Evolutionary conservation across 2,797 vertebrate genomes (phyloP).

Genomic region (Sebastes cheni): DNA sequence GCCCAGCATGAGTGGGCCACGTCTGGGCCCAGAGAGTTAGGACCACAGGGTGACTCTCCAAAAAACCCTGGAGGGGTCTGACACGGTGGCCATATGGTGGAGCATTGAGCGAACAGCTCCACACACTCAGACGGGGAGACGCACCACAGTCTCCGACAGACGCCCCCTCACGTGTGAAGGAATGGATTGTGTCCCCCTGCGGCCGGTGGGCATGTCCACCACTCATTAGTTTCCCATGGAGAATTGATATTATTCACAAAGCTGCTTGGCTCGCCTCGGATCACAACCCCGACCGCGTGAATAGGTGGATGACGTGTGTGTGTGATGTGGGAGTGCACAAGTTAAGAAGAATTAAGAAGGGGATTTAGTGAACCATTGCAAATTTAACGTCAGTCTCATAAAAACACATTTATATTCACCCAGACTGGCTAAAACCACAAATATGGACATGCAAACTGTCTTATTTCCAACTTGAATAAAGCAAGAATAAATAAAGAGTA

Average conservation of each 20-base stretch:
- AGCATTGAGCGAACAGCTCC: slow-evolving; percentile 46
- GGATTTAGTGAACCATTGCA: slow-evolving; percentile 37
- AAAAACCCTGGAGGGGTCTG: slow-evolving; percentile 46
- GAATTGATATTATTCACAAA: slow-evolving; percentile 76
- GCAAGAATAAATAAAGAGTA: neutral
- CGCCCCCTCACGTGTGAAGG: slow-evolving; percentile 56
- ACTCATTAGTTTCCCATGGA: slow-evolving; percentile 76
- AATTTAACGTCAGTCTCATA: slow-evolving; percentile 36
- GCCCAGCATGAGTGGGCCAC: slow-evolving; percentile 45
- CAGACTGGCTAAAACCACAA: neutral
- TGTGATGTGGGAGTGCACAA: slow-evolving; percentile 9
- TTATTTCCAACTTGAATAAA: neutral
- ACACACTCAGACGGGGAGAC: slow-evolving; percentile 44
- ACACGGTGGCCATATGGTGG: slow-evolving; percentile 67
- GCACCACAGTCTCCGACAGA: slow-evolving; percentile 55
- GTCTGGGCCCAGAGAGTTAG: slow-evolving; percentile 55
- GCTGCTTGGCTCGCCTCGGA: slow-evolving; percentile 44
- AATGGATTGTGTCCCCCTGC: slow-evolving; percentile 62
- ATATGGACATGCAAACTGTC: neutral
- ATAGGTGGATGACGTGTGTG: slow-evolving; percentile 49
- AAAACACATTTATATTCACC: neutral
- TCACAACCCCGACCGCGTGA: slow-evolving; percentile 54
- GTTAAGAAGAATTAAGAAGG: slow-evolving; percentile 17
- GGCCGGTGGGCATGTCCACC: slow-evolving; percentile 63
- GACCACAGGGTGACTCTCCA: slow-evolving; percentile 43